phyloP scores from a whole-genome alignment of 2,888 invertebrate species.

The Gryllus longicercus region DNA sequence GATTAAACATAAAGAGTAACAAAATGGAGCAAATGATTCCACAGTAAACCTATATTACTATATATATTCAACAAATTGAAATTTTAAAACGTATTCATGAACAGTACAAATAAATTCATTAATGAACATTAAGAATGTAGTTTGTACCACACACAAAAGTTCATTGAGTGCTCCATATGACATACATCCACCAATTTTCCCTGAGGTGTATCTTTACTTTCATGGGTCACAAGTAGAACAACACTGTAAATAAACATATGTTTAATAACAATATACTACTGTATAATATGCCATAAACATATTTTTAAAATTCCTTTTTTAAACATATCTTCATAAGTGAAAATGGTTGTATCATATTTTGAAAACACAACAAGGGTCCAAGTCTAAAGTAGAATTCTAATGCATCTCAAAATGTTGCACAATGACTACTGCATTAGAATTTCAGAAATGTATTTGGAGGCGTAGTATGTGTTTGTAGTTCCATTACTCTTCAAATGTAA shows the following conservation, averaged over 20 bases:
- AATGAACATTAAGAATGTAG: background rate
- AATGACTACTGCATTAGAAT: background rate
- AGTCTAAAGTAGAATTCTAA: background rate
- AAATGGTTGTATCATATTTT: constrained; percentile 1
- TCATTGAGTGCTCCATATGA: background rate
- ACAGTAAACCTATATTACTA: no score
- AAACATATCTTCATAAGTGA: background rate
- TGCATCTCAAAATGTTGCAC: background rate
- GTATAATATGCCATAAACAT: background rate
- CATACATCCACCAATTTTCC: background rate
- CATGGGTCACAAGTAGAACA: background rate
- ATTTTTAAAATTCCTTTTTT: constrained; percentile 7
- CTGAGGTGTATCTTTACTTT: background rate
- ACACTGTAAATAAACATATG: background rate
- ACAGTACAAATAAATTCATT: constrained; percentile 1
- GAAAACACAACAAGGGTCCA: background rate
- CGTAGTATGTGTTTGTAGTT: background rate
- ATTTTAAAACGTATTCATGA: background rate
- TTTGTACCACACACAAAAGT: background rate
- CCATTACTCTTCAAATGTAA: background rate
- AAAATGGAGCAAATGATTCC: no score
- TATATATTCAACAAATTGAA: background rate
- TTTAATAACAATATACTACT: constrained; percentile 8
- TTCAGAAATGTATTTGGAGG: background rate
- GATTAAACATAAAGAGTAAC: no score